Base-by-base conservation (phyloP, 2,888 invertebrate genomes). In the Fragum sueziense region DNA sequence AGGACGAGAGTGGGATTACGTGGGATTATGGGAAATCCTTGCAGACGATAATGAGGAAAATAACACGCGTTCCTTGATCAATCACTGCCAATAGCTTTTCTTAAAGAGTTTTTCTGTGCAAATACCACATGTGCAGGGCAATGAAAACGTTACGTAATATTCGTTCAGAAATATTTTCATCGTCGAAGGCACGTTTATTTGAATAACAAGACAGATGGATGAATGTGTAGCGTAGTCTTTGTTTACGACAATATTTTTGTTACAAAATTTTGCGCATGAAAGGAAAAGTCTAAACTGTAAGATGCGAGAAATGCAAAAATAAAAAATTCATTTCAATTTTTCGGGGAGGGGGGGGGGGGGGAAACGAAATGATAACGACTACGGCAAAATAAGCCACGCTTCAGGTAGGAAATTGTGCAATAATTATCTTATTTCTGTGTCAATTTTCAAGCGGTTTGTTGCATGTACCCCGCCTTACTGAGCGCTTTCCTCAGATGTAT, bases 21-120 rank as follows among this genome's bases (percentile, higher is more conserved):
- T 33, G 68, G 74, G 81, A 77, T 81, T 78, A 75, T 74, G 69
- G 74, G 68, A 70, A 81, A 77, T 77, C 81, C 81, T 67, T 37
- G 69, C 72, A 72, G 78, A 81, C 75, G 81, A 81, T 81, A 81
- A 81, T 78, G 74, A 78, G 81, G 65, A 70, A 76, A 80, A 80
- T 80, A 80, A 76, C 74, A 70, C 73, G 70, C 61, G 61, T 47
- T 73, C 70, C 59, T 54, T 73, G 79, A 79, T 79, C 75, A 76
- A 79, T 79, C 65, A 65, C 41, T 65, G 65, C 65, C 65, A 65
- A 65, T 65, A 41, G 37, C 47, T 70, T 76, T 68, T 72, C 74
- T 52, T 65, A 57, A 51, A 61, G 72, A 29, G 51, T 68, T 67
- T 61, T 72, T 76, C 65, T 41, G 14, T 31, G 33, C 37, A 33